Evolutionary conservation across 1,140 invertebrate species (phyloP).

Genomic region (Macrosteles quadrilineatus): DNA sequence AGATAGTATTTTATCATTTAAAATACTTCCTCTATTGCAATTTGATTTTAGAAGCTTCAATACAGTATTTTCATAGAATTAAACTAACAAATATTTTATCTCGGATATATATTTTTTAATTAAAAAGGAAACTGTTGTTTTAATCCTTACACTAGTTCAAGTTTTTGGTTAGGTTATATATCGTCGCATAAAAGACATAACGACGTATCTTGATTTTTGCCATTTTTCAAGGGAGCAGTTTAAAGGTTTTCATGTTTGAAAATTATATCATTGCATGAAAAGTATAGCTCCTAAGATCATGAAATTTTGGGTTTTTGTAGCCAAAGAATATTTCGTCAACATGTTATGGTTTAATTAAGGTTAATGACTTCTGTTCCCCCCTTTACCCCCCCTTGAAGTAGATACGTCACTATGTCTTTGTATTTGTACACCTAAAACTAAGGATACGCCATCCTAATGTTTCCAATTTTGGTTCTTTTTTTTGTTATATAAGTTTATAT

Average conservation of each 20-base stretch:
- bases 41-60: no score
- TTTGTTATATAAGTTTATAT: neutral
- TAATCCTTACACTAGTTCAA: no score
- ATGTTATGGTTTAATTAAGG: neutral
- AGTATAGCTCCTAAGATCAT: neutral
- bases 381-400: neutral
- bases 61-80: no score
- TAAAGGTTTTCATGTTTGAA: no score
- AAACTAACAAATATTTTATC: no score
- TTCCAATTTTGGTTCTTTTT: neutral
- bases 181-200: constrained; percentile 5
- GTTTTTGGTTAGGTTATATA: no score
- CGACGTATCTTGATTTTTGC: neutral
- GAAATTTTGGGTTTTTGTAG: neutral
- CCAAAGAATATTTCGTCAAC: neutral
- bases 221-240: constrained; percentile 17
- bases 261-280: neutral
- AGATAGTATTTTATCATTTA: no score
- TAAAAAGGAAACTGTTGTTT: no score
- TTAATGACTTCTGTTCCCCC: neutral
- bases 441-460: neutral
- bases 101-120: no score
- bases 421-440: neutral
- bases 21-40: no score
- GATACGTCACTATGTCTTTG: constrained; percentile 3